Conservation (phyloP, 2,113 vertebrate genomes). For the Nothobranchius kuhntae region DNA sequence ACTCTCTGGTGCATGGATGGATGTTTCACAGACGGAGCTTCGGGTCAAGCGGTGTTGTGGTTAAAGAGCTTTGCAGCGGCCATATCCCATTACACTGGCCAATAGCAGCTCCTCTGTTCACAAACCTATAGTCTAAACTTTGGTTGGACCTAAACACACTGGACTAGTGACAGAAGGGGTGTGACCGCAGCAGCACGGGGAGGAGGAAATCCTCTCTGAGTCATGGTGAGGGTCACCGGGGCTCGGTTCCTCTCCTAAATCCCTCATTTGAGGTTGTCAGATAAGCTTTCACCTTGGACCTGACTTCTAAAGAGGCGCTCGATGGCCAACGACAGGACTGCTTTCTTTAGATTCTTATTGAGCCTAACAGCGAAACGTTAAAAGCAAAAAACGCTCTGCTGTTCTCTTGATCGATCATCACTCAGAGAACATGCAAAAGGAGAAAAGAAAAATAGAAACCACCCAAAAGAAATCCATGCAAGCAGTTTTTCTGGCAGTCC, state of each 20-base stretch:
- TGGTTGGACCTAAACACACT: conserved; percentile 34
- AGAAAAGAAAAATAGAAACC: conserved; percentile 17
- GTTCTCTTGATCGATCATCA: conserved; percentile 35
- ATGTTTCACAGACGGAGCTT: conserved; percentile 52
- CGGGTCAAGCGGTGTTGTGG: conserved; percentile 52
- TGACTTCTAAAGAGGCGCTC: conserved; percentile 25
- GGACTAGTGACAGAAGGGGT: conserved; percentile 24
- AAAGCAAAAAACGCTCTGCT: conserved; percentile 14
- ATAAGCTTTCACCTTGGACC: conserved; percentile 51
- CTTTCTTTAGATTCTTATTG: conserved; percentile 12
- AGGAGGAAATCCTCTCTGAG: conserved; percentile 70
- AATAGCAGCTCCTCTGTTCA: conserved; percentile 61
- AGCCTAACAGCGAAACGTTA: conserved; percentile 23
- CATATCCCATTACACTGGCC: conserved; percentile 67
- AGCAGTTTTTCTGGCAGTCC: conserved; percentile 37
- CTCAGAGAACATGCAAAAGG: conserved; percentile 7
- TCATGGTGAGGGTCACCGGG: conserved; percentile 35
- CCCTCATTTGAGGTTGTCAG: conserved; percentile 52
- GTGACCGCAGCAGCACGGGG: conserved; percentile 42
- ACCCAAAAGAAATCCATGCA: conserved; percentile 32
- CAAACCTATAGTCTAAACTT: conserved; percentile 35
- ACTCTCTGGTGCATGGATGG: conserved; percentile 48
- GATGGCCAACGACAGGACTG: not conserved
- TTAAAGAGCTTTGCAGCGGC: conserved; percentile 48
- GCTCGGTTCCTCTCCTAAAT: conserved; percentile 64